Evolutionary conservation across 92 coral and sea anemone genomes (phyloP), one percentile per base, ranked within the genome.

Genomic region (Paramuricea clavata): DNA sequence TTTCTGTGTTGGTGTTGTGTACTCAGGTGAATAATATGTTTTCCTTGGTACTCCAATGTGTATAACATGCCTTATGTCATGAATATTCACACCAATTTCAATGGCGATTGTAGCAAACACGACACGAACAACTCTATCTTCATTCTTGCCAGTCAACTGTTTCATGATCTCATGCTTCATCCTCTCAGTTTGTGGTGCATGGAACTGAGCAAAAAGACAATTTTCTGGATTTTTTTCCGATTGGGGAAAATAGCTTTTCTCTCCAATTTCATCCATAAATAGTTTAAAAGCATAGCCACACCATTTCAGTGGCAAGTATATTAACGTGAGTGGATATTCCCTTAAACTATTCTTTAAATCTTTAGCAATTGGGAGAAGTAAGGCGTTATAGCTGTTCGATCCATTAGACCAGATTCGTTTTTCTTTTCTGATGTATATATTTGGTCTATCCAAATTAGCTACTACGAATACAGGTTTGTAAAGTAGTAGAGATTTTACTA

Each of bases 21-120:
- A 52, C 83, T 73, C 19, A 59, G 60, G 65, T 82, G 87, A 39
- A 33, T 50, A 22, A 21, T 64, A 56, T 62, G 56, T 41, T 23
- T 56, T 87, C 32, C 85, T 61, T 23, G 92, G 94, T 3, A 69
- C n/a, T n/a, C n/a, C n/a, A n/a, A n/a, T n/a, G n/a, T n/a, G n/a
- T n/a, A n/a, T n/a, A n/a, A n/a, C n/a, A n/a, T n/a, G n/a, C 89
- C 73, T 39, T 5, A 91, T 88, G 34, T 79, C 83, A 1, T 85
- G 91, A 15, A 90, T 86, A 69, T 86, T 90, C 0, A 86, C 93
- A 5, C 93, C 90, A 73, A 86, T 81, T 13, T 90, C 90, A 1
- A 90, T 80, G 21, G 93, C 93, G 2, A 86, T 85, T n/a, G 93
- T 90, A 5, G 90, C 93, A 90, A 90, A 90, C 0, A 90, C 86